Evolutionary conservation across 2,797 vertebrate genomes (phyloP), one percentile per base, ranked within the genome.

Genomic region (Gobionotothen gibberifrons): DNA sequence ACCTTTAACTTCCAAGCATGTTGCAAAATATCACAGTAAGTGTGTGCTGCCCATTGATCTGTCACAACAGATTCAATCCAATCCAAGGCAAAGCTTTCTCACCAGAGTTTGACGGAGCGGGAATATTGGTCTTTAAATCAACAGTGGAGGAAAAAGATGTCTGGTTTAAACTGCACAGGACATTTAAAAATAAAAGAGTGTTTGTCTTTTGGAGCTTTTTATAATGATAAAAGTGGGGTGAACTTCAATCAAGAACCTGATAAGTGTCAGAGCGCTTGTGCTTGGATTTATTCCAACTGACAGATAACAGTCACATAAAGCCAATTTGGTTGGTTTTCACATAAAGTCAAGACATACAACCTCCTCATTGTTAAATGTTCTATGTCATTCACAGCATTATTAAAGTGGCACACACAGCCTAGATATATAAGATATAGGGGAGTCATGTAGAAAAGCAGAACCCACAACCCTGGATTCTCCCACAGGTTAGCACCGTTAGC

Each of bases 1-100:
- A 88, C 84, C 83, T 87, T 87, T 59, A 62, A 53, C 71, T 74
- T 65, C 51, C n/a, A 44, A 66, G 57, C 56, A 58, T 66, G 82
- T 79, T 72, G 67, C 51, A 47, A 67, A 71, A 75, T 26, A 67
- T 76, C 72, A 73, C 74, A 70, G 54, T 36, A 8, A 63, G 43
- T 64, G 76, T 74, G 21, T 52, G 6, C 11, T 36, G 22, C 15
- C 43, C 56, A 81, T 76, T 51, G 82, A 85, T 83, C 69, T 44
- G 66, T 76, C 70, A 69, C 49, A 52, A 15, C 68, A 72, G 57
- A 54, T 55, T 76, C 58, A 57, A 79, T 52, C 53, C 54, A 73
- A 69, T 43, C 59, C 53, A 66, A 1, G 44, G 68, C 29, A 74
- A 64, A 81, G 68, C 51, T 21, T 32, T 72, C 29, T 57, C 40